These are phyloP conservation scores for Nemotelus nigrinus DNA, from an alignment of 2,888 invertebrate species.

Conservation along the genomic window DNA sequence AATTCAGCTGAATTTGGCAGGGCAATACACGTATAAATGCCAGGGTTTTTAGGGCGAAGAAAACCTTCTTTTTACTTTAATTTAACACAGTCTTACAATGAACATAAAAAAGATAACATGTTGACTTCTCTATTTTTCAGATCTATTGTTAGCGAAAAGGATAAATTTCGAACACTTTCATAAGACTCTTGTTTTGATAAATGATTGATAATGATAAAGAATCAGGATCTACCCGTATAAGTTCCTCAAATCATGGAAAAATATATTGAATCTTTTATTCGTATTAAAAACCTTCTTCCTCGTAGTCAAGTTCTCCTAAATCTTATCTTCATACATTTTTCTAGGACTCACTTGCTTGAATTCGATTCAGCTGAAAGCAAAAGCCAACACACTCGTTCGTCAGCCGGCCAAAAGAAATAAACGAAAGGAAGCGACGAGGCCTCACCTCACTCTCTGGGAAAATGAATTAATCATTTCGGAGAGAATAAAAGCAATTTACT, in stretches of 20 bases:
- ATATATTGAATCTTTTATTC: conserved; percentile 14
- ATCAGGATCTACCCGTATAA: too few relatives aligned
- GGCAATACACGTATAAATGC: not conserved
- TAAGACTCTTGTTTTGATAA: too few relatives aligned
- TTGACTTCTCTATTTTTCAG: too few relatives aligned
- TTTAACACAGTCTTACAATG: too few relatives aligned
- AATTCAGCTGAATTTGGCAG: not conserved
- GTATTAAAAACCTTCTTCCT: conserved; percentile 6
- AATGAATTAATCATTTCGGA: conserved; percentile 53
- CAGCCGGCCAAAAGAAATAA: conserved; percentile 21
- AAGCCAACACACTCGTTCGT: conserved; percentile 6
- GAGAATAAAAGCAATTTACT: conserved; percentile 52
- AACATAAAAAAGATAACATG: too few relatives aligned
- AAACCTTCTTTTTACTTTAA: too few relatives aligned
- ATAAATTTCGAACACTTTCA: too few relatives aligned
- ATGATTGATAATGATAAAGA: too few relatives aligned
- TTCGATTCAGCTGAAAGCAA: conserved; percentile 18
- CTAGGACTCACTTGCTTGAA: not conserved
- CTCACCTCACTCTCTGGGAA: conserved; percentile 46
- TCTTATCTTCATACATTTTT: conserved; percentile 2
- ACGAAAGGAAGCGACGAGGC: conserved; percentile 37
- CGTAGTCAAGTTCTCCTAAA: not conserved
- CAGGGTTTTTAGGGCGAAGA: too few relatives aligned
- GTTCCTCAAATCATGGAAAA: not conserved
- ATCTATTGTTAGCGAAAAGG: too few relatives aligned